phyloP scores from a whole-genome alignment of 2,888 invertebrate genomes.

The Pseudococcus viburni region DNA sequence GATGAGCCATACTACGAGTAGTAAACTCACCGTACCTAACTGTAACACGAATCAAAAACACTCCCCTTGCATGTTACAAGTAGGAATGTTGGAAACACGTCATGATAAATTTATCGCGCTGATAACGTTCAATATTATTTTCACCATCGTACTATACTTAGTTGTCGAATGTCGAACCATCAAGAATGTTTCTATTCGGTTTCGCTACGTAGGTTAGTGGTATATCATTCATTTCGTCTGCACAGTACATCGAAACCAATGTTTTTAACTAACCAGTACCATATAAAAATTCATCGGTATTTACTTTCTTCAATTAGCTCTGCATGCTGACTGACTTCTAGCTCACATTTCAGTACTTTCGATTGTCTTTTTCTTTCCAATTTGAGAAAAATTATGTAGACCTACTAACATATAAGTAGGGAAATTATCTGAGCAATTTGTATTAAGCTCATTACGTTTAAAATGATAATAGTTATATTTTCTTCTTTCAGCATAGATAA shows the following conservation, averaged over 20 bases:
- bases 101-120: constrained; percentile 22
- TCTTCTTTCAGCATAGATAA: not conserved
- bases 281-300: not conserved
- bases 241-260: not conserved
- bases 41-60: not conserved
- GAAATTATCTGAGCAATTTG: not conserved
- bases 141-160: not conserved
- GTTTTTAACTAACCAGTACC: not conserved
- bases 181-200: not conserved
- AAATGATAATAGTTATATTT: not conserved
- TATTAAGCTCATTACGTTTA: not conserved
- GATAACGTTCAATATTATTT: constrained; percentile 38
- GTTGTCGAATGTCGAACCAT: not conserved
- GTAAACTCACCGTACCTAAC: not conserved
- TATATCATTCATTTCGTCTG: not conserved
- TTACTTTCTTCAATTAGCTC: constrained; percentile 5
- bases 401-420: not conserved
- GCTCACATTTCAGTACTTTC: not conserved
- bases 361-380: not conserved
- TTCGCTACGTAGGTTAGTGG: not conserved
- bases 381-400: not conserved
- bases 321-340: not conserved
- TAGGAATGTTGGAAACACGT: constrained; percentile 17
- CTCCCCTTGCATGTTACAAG: constrained; percentile 1
- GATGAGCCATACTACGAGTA: not conserved